phyloP scores from a whole-genome alignment of 2,797 vertebrate genomes.

The Sandelia bainsii region DNA sequence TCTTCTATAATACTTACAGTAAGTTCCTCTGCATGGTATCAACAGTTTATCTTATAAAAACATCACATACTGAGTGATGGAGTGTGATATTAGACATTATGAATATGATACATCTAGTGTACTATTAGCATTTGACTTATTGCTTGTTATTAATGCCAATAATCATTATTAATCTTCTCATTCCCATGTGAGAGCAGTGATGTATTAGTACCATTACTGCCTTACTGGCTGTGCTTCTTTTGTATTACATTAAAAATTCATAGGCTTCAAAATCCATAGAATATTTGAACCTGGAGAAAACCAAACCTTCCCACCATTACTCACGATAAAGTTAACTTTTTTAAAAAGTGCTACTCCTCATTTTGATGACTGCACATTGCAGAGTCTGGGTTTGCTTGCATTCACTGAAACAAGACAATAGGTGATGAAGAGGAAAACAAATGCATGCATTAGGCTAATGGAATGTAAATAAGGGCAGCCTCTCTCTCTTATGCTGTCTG shows the following conservation, averaged over 20 bases:
- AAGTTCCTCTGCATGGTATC: not conserved
- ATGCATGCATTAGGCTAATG: constrained; percentile 2
- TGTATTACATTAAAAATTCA: constrained; percentile 12
- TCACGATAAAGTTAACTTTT: not conserved
- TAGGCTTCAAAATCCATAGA: constrained; percentile 1
- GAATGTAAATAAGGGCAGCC: constrained; percentile 16
- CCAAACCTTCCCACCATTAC: not conserved
- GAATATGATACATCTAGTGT: not conserved
- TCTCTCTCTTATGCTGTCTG: not conserved
- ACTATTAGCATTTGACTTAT: not conserved
- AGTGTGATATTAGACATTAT: too few relatives aligned
- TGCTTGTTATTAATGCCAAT: not conserved
- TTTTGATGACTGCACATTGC: not conserved
- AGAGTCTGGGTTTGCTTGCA: not conserved
- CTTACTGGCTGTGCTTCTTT: not conserved
- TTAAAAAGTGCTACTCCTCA: not conserved
- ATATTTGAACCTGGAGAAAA: constrained; percentile 3
- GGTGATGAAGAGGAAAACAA: not conserved
- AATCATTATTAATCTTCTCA: not conserved
- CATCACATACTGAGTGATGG: too few relatives aligned
- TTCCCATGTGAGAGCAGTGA: constrained; percentile 8
- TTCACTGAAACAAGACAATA: not conserved
- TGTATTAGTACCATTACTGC: constrained; percentile 11
- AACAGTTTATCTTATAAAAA: too few relatives aligned
- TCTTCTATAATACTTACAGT: too few relatives aligned